phyloP scores from a whole-genome alignment of 1,140 invertebrate genomes.

The Gryllus bimaculatus region DNA sequence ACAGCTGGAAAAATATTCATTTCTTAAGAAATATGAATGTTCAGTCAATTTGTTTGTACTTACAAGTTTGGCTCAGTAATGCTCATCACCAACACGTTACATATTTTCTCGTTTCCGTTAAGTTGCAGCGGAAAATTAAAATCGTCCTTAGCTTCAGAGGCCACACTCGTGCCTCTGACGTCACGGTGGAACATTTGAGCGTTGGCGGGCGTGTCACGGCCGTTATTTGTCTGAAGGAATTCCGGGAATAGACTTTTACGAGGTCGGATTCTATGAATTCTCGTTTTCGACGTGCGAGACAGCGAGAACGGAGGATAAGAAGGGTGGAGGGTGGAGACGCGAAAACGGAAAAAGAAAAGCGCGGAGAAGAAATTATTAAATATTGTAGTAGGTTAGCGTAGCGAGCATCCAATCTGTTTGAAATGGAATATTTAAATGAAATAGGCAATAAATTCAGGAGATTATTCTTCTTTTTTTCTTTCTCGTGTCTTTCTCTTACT shows the following conservation, averaged over 20 bases:
- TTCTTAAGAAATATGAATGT: too few species aligned
- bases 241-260: background rate
- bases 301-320: background rate
- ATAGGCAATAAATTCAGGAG: slow-evolving; percentile 1
- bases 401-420: slow-evolving; percentile 3
- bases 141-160: too few species aligned
- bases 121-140: too few species aligned
- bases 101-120: too few species aligned
- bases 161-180: background rate
- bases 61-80: too few species aligned
- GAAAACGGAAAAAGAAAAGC: background rate
- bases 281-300: background rate
- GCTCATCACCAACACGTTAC: too few species aligned
- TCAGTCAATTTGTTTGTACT: too few species aligned
- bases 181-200: background rate
- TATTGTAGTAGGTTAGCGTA: background rate
- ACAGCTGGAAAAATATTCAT: too few species aligned
- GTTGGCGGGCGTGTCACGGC: background rate
- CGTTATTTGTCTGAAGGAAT: background rate
- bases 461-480: background rate
- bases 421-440: slow-evolving; percentile 6
- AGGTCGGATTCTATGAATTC: slow-evolving; percentile 1
- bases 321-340: too few species aligned
- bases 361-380: background rate
- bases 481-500: background rate